These are phyloP conservation scores for Dasypogon diadema DNA, from an alignment of 2,888 invertebrate species.

Conservation along the genomic window DNA sequence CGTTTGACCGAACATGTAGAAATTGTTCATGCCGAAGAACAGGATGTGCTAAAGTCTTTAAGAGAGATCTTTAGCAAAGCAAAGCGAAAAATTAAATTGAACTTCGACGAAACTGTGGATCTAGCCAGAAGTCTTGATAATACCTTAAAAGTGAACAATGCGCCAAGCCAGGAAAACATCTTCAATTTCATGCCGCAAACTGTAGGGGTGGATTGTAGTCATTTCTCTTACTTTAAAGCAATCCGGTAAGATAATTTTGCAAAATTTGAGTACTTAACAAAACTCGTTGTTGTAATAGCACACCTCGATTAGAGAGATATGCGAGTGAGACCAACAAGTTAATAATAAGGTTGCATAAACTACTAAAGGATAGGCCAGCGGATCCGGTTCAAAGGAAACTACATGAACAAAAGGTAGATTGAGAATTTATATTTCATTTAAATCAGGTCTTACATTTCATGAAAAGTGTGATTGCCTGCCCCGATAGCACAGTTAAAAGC, in stretches of 20 bases:
- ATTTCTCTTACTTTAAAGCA: constrained; percentile 82
- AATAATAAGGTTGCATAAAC: constrained; percentile 91
- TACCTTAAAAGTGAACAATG: constrained; percentile 66
- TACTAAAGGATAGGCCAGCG: constrained; percentile 83
- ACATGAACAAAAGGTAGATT: constrained; percentile 75
- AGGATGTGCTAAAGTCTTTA: constrained; percentile 83
- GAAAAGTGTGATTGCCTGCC: no score
- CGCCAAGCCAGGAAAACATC: constrained; percentile 59
- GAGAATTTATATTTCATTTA: no score
- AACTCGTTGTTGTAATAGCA: constrained; percentile 66
- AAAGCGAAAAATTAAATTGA: constrained; percentile 84
- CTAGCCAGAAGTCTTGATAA: constrained; percentile 73
- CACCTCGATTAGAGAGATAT: constrained; percentile 83
- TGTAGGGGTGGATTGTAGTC: constrained; percentile 69
- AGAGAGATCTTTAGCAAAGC: constrained; percentile 91
- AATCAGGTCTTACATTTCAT: no score
- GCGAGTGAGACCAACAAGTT: constrained; percentile 96
- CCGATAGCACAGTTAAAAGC: no score
- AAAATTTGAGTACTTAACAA: constrained; percentile 56
- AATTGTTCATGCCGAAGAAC: constrained; percentile 87
- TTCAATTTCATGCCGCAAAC: constrained; percentile 67
- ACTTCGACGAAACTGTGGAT: constrained; percentile 78
- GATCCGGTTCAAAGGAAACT: constrained; percentile 81
- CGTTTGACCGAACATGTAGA: constrained; percentile 91
- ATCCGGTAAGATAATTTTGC: constrained; percentile 69